These are phyloP conservation scores for Rhagonycha lutea DNA, from an alignment of 2,888 invertebrate species.

Conservation along the genomic window DNA sequence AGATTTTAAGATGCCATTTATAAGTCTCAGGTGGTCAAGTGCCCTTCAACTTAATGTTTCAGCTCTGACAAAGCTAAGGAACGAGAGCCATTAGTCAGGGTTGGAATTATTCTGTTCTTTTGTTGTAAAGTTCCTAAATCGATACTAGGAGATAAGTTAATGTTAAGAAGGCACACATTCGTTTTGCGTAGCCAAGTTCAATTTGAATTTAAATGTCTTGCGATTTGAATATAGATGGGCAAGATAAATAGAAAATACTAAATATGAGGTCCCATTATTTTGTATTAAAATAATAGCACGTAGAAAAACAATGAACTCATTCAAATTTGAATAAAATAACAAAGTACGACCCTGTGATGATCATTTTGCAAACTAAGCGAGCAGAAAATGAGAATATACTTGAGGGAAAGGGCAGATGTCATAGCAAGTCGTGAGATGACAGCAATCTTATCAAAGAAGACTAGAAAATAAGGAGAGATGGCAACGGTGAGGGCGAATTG, in stretches of 20 bases:
- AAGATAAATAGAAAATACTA: constrained; percentile 1
- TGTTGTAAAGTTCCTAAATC: not conserved
- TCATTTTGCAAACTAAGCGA: constrained; percentile 33
- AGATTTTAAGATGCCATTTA: constrained; percentile 20
- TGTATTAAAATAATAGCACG: not conserved
- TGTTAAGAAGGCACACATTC: not conserved
- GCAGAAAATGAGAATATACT: constrained; percentile 36
- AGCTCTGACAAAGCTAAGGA: constrained; percentile 11
- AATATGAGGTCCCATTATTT: not conserved
- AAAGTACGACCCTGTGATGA: constrained; percentile 26
- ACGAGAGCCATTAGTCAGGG: constrained; percentile 7
- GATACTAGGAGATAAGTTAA: not conserved
- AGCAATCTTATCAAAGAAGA: constrained; percentile 29
- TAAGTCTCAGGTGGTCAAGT: constrained; percentile 31
- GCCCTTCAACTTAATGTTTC: constrained; percentile 13
- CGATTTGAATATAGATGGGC: not conserved
- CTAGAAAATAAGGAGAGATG: constrained; percentile 15
- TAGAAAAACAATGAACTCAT: constrained; percentile 1
- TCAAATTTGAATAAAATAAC: constrained; percentile 24
- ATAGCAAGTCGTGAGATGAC: constrained; percentile 34
- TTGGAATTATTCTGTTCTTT: constrained; percentile 8
- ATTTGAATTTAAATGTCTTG: not conserved
- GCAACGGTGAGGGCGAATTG: constrained; percentile 19
- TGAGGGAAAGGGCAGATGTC: constrained; percentile 39
- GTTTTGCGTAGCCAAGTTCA: not conserved